A percentile compares a stretch with the other conserved stretches of the same genome.
These are phyloP conservation scores for Phylloscopus trochilus DNA, from an alignment of 2,113 vertebrate genomes.

Conservation along the genomic window DNA sequence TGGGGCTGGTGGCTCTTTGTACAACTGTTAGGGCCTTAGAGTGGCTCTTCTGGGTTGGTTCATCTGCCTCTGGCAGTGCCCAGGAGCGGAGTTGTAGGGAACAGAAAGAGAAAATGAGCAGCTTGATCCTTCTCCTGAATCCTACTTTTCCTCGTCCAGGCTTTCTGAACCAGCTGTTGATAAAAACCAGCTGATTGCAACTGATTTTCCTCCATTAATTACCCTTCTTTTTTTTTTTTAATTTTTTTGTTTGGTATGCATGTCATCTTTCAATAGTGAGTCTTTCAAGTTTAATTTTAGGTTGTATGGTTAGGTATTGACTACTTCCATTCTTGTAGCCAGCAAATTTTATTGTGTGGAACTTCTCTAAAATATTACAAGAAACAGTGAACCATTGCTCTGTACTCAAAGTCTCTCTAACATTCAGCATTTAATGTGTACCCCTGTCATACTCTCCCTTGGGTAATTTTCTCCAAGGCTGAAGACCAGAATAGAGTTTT, in stretches of 20 bases:
- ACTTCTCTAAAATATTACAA: not conserved
- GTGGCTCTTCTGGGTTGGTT: not conserved
- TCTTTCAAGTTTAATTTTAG: not conserved
- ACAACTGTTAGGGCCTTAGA: not conserved
- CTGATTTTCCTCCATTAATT: not conserved
- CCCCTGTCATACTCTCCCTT: not conserved
- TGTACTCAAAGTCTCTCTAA: not conserved
- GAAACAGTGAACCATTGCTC: not conserved
- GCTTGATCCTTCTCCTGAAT: not conserved
- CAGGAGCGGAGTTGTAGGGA: not conserved
- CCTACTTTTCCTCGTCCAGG: not conserved
- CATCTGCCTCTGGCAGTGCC: not conserved
- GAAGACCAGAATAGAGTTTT: not conserved
- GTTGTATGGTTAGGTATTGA: not conserved
- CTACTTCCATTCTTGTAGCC: not conserved
- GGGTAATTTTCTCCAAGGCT: not conserved
- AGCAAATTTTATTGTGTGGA: not conserved
- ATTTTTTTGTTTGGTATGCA: not conserved
- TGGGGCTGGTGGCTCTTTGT: not conserved
- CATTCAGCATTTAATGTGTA: not conserved
- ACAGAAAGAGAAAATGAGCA: not conserved
- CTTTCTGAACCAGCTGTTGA: not conserved
- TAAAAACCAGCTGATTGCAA: not conserved
- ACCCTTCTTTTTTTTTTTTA: not conserved
- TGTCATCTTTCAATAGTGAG: not conserved